Evolutionary conservation across 2,797 vertebrate species (phyloP), one percentile per base, ranked within the genome.

Genomic region (Carduelis carduelis): DNA sequence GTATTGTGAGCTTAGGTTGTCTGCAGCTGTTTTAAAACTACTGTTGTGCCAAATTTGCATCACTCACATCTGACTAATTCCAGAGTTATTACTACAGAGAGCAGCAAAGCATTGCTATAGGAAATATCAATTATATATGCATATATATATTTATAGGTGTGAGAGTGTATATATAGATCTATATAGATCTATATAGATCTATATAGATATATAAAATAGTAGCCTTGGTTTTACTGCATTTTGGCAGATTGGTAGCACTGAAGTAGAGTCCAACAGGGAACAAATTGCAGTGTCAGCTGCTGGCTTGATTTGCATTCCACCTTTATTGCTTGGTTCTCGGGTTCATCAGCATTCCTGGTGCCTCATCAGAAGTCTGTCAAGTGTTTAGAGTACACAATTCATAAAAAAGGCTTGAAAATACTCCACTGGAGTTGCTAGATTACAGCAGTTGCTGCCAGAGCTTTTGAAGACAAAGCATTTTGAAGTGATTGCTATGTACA

Each of bases 61-160:
- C 11, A 3, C 15, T 84, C n/a, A 32, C 61, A 52, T 92, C 83
- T 91, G 78, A 89, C 69, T 74, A 68, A 75, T 87, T 78, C 87
- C 55, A n/a, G 49, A 82, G 34, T 87, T 94, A 85, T 46, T 94
- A 68, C 79, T 93, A 76, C n/a, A 65, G 90, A 93, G 69, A 96
- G 65, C 79, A 78, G 32, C 35, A 34, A 95, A 96, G 72, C 32
- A 4, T 88, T 88, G 57, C 50, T 88, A 79, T 55, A 89, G 81
- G 56, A 95, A 89, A 89, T 72, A 75, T 44, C 28, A 57, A 78
- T 22, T 55, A 6, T 55, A 8, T n/a, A 8, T 3, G 10, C 4
- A 30, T 23, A 5, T 34, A 19, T 13, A 13, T 23, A 46, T 16
- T 4, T 18, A 2, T 59, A 0, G 17, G 6, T 28, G 8, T 46